A percentile compares a stretch with the other conserved stretches of the same genome.
Evolutionary conservation across 2,113 vertebrate genomes (phyloP).

Genomic region (Ardeotis arabs): DNA sequence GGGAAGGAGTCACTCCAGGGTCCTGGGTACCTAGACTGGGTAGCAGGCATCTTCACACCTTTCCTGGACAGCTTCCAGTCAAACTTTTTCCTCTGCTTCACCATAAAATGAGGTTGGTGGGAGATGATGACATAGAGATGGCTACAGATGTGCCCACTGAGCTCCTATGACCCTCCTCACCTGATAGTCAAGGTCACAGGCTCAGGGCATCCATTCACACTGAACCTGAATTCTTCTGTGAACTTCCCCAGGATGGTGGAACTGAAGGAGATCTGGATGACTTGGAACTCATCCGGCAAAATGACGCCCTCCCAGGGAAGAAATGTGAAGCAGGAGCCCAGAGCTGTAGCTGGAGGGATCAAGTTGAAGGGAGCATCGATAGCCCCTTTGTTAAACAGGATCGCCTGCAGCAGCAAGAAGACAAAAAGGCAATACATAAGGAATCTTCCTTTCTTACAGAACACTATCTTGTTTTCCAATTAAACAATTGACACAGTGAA

Average conservation of each 20-base stretch:
- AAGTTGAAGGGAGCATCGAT: constrained; percentile 82
- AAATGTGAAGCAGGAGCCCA: constrained; percentile 82
- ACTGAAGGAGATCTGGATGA: constrained; percentile 79
- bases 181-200: constrained; percentile 78
- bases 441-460: background rate
- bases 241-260: constrained; percentile 79
- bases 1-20: background rate
- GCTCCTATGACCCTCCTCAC: constrained; percentile 60
- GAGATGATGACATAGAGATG: background rate
- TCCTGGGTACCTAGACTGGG: background rate
- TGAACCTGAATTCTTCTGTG: constrained; percentile 80
- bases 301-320: constrained; percentile 80
- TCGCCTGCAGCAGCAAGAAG: constrained; percentile 67
- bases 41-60: background rate
- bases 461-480: background rate
- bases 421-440: background rate
- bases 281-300: constrained; percentile 69
- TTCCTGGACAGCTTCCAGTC: background rate
- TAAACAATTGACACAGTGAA: background rate
- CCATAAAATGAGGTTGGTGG: background rate
- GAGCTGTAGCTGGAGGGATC: constrained; percentile 63
- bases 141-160: background rate
- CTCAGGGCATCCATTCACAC: constrained; percentile 72
- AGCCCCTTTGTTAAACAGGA: constrained; percentile 82
- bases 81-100: background rate